A percentile compares a stretch with the other conserved stretches of the same genome.
Conservation (phyloP, 1,140 invertebrate species). For the Drosophila repleta region DNA sequence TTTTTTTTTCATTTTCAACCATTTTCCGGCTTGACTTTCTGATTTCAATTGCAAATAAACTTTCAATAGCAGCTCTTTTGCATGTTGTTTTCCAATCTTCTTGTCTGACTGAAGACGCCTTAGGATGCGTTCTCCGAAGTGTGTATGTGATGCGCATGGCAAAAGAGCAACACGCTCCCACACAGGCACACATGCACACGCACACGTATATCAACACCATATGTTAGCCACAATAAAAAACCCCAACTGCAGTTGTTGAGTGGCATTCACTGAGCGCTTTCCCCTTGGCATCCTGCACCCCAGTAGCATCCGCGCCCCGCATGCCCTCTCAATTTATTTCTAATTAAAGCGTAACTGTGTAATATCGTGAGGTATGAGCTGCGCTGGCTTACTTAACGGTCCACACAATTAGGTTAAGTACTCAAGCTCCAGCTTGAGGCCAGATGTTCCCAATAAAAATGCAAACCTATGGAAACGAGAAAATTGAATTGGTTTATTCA, state of each 20-base stretch:
- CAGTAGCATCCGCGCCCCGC: neutral
- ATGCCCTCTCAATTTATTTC: slow-evolving; percentile 53
- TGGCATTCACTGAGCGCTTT: slow-evolving; percentile 47
- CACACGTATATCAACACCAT: slow-evolving; percentile 38
- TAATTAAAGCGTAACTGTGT: slow-evolving; percentile 73
- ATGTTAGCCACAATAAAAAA: slow-evolving; percentile 71
- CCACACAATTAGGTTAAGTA: slow-evolving; percentile 18
- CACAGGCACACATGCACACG: slow-evolving; percentile 11
- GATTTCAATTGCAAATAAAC: slow-evolving; percentile 79
- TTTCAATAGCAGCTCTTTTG: slow-evolving; percentile 31
- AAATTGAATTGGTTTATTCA: neutral
- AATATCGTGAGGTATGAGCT: slow-evolving; percentile 19
- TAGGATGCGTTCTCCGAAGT: neutral
- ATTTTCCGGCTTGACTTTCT: slow-evolving; percentile 54
- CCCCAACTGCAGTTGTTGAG: slow-evolving; percentile 50
- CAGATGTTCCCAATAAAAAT: slow-evolving; percentile 4
- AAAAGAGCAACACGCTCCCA: neutral
- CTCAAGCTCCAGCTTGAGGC: neutral
- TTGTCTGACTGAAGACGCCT: slow-evolving; percentile 11
- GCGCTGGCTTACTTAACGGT: slow-evolving; percentile 11
- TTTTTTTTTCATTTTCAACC: slow-evolving; percentile 37
- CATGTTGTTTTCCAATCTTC: slow-evolving; percentile 44
- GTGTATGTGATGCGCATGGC: slow-evolving; percentile 1
- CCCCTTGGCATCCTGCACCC: slow-evolving; percentile 15
- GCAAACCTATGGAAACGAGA: neutral